phyloP scores from a whole-genome alignment of 2,888 invertebrate species.

The Chesias legatella region DNA sequence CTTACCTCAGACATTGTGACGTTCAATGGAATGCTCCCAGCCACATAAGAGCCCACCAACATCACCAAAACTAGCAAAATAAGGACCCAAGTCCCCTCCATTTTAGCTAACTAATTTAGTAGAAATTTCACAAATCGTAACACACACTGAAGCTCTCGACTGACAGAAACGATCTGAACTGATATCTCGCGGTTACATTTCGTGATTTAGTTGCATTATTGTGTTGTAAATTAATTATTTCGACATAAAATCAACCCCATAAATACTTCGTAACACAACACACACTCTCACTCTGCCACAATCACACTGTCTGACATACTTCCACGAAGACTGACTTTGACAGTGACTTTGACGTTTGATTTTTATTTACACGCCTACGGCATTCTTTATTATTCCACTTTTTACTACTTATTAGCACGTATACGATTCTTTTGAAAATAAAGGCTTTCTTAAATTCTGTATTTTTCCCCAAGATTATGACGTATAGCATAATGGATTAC shows the following conservation, averaged over 20 bases:
- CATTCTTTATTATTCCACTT: too few relatives aligned
- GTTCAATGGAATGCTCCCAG: conserved; percentile 96
- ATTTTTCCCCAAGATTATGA: too few relatives aligned
- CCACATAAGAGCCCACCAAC: conserved; percentile 96
- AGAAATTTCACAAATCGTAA: conserved; percentile 11
- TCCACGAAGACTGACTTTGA: too few relatives aligned
- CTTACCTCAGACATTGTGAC: conserved; percentile 96
- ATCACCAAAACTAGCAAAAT: conserved; percentile 93
- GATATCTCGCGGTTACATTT: conserved; percentile 11
- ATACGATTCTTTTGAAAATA: too few relatives aligned
- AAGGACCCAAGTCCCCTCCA: conserved; percentile 92
- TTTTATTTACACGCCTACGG: too few relatives aligned
- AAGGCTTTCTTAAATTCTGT: too few relatives aligned
- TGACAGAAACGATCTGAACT: not conserved
- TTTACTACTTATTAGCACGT: too few relatives aligned
- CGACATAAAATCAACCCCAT: not conserved
- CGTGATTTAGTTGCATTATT: conserved; percentile 15
- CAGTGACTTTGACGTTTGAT: too few relatives aligned
- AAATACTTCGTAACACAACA: too few relatives aligned
- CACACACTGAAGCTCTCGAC: conserved; percentile 4
- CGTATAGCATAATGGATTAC: too few relatives aligned
- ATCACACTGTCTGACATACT: too few relatives aligned
- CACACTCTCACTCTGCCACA: too few relatives aligned
- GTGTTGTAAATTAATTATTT: conserved; percentile 10
- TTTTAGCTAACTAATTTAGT: conserved; percentile 50